Conservation (phyloP, 2,888 invertebrate species). For the Eupithecia subfuscata region DNA sequence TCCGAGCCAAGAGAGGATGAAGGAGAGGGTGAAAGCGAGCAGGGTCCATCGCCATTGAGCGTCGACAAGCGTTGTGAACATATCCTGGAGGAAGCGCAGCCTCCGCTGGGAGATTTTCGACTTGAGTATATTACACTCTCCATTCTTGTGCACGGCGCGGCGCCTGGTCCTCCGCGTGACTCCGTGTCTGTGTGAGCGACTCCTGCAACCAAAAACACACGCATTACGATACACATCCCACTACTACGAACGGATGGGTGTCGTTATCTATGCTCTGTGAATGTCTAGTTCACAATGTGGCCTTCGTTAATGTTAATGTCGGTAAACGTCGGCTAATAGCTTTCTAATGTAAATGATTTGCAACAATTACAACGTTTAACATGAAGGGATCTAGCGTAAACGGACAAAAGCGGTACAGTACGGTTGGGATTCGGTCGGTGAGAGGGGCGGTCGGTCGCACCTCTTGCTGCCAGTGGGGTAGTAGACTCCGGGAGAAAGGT, state of each 20-base stretch:
- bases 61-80: slow-evolving; percentile 95
- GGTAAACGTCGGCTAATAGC: slow-evolving; percentile 63
- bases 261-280: slow-evolving; percentile 60
- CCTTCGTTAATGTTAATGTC: slow-evolving; percentile 77
- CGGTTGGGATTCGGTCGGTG: slow-evolving; percentile 65
- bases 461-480: slow-evolving; percentile 80
- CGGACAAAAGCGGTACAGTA: slow-evolving; percentile 78
- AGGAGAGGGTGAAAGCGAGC: slow-evolving; percentile 92
- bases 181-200: slow-evolving; percentile 87
- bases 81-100: slow-evolving; percentile 90
- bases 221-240: slow-evolving; percentile 51
- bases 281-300: slow-evolving; percentile 70
- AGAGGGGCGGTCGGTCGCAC: slow-evolving; percentile 67
- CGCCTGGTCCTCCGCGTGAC: slow-evolving; percentile 88
- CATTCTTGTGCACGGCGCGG: slow-evolving; percentile 96
- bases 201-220: slow-evolving; percentile 81
- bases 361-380: slow-evolving; percentile 49
- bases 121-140: slow-evolving; percentile 97
- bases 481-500: slow-evolving; percentile 80
- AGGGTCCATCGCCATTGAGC: slow-evolving; percentile 97
- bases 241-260: slow-evolving; percentile 48
- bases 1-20: slow-evolving; percentile 93
- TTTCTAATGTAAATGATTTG: slow-evolving; percentile 63
- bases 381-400: slow-evolving; percentile 48
- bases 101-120: slow-evolving; percentile 92